Evolutionary conservation across 2,888 invertebrate genomes (phyloP).

Genomic region (Thumatha senex): DNA sequence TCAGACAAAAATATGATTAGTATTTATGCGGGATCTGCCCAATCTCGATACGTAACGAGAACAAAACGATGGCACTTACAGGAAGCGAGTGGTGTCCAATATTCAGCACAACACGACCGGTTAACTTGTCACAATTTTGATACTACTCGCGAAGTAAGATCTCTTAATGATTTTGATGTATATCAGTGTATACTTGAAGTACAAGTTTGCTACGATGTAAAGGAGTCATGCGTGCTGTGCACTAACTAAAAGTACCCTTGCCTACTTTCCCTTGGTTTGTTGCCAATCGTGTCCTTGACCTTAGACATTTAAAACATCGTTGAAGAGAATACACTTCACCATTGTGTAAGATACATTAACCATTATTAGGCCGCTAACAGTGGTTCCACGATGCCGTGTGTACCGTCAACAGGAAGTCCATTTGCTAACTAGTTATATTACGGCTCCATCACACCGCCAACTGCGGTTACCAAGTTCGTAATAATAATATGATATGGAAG

Average conservation of each 20-base stretch:
- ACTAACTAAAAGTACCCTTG: no score
- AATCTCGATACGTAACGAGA: background rate
- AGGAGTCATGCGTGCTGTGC: no score
- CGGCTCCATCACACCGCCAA: background rate
- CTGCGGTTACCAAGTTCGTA: background rate
- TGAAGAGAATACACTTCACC: no score
- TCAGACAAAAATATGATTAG: background rate
- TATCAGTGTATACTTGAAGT: background rate
- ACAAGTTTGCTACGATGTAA: no score
- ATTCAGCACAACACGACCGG: background rate
- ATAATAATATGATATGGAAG: background rate
- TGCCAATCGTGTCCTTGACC: no score
- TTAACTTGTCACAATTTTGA: background rate
- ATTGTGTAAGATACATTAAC: no score
- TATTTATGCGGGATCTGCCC: background rate
- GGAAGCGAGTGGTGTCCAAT: background rate
- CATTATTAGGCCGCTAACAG: no score
- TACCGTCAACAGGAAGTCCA: slow-evolving; percentile 3
- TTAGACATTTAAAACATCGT: no score
- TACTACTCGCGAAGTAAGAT: no score
- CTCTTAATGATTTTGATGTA: no score
- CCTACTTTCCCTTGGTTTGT: no score
- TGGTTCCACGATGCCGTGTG: background rate
- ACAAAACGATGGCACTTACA: no score
- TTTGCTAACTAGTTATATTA: slow-evolving; percentile 6